Evolutionary conservation across 2,888 invertebrate species (phyloP), one percentile per base, ranked within the genome.

Genomic region (Actias luna): DNA sequence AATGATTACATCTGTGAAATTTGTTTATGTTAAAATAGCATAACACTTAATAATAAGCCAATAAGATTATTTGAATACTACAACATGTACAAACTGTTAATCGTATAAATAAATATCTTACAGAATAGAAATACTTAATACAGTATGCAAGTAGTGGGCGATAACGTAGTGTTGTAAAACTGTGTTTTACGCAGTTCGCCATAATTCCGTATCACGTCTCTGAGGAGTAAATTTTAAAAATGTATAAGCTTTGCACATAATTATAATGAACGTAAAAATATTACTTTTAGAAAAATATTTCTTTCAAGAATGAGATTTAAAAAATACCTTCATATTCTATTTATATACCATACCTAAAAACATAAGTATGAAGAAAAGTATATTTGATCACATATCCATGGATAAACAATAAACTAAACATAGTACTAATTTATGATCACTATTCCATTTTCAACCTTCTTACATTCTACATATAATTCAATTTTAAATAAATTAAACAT

Each of bases 271-370:
- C 46, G 22, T 50, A 50, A 25, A n/a, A 29, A 60, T 36, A 27
- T 52, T 18, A 35, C 16, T 59, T 29, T 57, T 12, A n/a, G 7
- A 14, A 18, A n/a, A 57, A 61, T 39, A 62, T 50, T 58, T 62
- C 35, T 55, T 29, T 55, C 18, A 18, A 46, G 22, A 7, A 16
- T 7, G 10, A 10, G 46, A 46, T 46, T 46, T 46, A 18, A 22
- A 46, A 46, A 46, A 46, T 22, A 39, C n/a, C 10, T 8, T 1
- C 22, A 8, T 22, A 22, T 1, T 14, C 18, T 46, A 46, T 46
- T 46, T 46, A 22, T 22, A 39, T 46, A 2, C 2, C 7, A 46
- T 22, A 1, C 22, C 22, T 46, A 14, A 8, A 12, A 46, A 22
- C 46, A 10, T 46, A 1, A 22, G 10, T 46, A 12, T 10, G 8